Percentiles rank a stretch among this genome's conserved stretches.
Conservation (phyloP, 2,113 vertebrate genomes). For the Mesembrinibis cayennensis region DNA sequence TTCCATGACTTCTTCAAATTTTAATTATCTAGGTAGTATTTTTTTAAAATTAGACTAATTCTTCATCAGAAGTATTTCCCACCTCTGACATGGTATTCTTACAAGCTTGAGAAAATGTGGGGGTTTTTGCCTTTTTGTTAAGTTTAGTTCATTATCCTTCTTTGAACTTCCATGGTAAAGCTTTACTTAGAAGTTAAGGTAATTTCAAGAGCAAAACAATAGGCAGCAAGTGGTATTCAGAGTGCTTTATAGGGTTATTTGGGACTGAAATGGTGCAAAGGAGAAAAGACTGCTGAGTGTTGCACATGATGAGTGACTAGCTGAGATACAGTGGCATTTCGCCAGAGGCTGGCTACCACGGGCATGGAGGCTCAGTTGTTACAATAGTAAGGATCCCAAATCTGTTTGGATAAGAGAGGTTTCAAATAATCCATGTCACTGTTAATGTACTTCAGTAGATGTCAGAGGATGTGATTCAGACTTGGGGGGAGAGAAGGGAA, state of each 20-base stretch:
- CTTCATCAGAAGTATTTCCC: background rate
- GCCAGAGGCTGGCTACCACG: background rate
- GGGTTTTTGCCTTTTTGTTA: background rate
- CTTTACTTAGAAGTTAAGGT: background rate
- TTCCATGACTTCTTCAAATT: background rate
- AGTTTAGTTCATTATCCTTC: background rate
- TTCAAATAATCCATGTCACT: conserved; percentile 31
- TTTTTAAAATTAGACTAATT: background rate
- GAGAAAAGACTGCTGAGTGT: background rate
- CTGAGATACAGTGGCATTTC: conserved; percentile 14
- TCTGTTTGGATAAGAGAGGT: conserved; percentile 42
- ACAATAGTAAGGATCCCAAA: background rate
- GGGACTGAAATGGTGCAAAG: background rate
- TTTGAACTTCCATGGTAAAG: background rate
- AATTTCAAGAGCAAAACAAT: background rate
- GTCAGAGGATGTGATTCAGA: conserved; percentile 60
- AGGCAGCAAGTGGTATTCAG: background rate
- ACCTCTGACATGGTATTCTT: background rate
- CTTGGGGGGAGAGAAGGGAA: background rate
- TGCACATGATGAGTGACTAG: background rate
- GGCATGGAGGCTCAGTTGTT: background rate
- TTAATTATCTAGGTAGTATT: conserved; percentile 13
- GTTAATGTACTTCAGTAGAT: conserved; percentile 44
- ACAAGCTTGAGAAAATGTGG: background rate
- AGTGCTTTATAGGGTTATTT: background rate